A percentile compares a stretch with the other conserved stretches of the same genome.
phyloP scores from a whole-genome alignment of 2,797 vertebrate species.

The Rachycentron canadum region DNA sequence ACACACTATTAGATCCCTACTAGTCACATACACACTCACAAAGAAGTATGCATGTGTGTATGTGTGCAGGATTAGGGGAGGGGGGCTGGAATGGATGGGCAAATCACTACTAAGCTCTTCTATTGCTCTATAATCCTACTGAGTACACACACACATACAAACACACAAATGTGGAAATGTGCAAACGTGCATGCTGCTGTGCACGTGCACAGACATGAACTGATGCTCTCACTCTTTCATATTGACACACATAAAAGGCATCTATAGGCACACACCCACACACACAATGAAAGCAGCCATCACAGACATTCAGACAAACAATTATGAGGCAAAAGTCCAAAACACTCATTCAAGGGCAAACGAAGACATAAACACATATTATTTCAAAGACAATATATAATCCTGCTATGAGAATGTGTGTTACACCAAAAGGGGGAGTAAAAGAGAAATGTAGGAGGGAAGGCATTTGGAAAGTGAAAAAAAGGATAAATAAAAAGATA shows the following conservation, averaged over 20 bases:
- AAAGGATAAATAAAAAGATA: background rate
- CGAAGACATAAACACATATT: constrained; percentile 59
- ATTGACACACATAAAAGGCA: constrained; percentile 33
- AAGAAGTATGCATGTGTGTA: constrained; percentile 29
- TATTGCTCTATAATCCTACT: constrained; percentile 81
- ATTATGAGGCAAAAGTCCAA: constrained; percentile 47
- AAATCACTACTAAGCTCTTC: constrained; percentile 83
- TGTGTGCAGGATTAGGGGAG: constrained; percentile 69
- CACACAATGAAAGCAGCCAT: constrained; percentile 28
- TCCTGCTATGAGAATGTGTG: constrained; percentile 43
- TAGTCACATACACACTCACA: constrained; percentile 61
- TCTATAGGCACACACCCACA: constrained; percentile 33
- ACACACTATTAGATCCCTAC: constrained; percentile 69
- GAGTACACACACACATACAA: constrained; percentile 70
- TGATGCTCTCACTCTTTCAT: constrained; percentile 17
- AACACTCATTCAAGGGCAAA: constrained; percentile 53
- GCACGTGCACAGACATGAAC: constrained; percentile 31
- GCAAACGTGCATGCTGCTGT: constrained; percentile 5
- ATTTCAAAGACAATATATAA: constrained; percentile 61
- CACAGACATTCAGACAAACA: constrained; percentile 56
- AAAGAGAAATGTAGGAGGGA: constrained; percentile 23
- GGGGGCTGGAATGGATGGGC: constrained; percentile 78
- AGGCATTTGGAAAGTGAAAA: constrained; percentile 19
- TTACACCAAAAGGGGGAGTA: constrained; percentile 30
- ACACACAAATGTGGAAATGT: constrained; percentile 35